These are phyloP conservation scores for Corythornis cristatus DNA, from an alignment of 2,113 vertebrate species.

Conservation along the genomic window DNA sequence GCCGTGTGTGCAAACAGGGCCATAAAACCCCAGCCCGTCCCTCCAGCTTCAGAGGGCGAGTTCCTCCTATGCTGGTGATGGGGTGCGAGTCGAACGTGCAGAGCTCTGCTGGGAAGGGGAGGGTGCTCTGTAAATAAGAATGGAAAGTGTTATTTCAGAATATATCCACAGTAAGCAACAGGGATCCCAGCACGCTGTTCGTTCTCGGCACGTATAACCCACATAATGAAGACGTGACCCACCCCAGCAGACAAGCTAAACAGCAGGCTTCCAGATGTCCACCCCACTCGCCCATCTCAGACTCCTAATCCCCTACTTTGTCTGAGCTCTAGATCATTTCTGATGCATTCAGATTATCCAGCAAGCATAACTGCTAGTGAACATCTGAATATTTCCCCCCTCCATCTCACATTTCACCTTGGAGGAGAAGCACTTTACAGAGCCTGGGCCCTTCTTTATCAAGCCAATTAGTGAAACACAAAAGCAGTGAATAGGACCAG, in stretches of 20 bases:
- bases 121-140: neutral
- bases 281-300: constrained; percentile 30
- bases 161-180: neutral
- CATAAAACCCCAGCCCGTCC: neutral
- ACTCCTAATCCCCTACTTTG: constrained; percentile 69
- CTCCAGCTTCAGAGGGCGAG: neutral
- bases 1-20: neutral
- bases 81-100: too few species aligned
- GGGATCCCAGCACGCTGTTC: neutral
- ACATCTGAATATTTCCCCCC: constrained; percentile 24
- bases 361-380: constrained; percentile 26
- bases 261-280: constrained; percentile 69
- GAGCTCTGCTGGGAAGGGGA: neutral
- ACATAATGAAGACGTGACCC: neutral
- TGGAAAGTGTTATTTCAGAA: neutral
- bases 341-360: constrained; percentile 70
- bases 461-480: constrained; percentile 48
- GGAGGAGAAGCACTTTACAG: constrained; percentile 2
- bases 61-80: fast-evolving
- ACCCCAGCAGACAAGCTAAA: constrained; percentile 16
- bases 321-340: constrained; percentile 62
- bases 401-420: constrained; percentile 50
- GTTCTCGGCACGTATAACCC: neutral
- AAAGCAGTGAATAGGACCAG: constrained; percentile 44
- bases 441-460: constrained; percentile 12